Conservation (phyloP, 1,140 invertebrate species). For the Drosophila baimaii region DNA sequence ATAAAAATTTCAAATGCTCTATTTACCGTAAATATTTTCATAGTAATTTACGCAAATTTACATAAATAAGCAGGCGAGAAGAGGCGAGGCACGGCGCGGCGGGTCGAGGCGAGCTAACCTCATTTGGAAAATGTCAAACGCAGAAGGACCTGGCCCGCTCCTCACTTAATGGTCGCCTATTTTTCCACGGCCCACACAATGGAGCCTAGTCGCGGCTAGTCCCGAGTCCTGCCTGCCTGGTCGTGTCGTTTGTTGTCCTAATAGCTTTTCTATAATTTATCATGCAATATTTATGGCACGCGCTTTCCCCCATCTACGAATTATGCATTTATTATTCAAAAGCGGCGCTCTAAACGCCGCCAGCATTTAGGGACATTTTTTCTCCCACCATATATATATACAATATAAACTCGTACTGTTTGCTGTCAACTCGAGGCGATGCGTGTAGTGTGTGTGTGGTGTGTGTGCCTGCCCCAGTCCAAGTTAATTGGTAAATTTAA, state of each 20-base stretch:
- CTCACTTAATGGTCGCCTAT: slow-evolving; percentile 58
- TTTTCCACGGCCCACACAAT: slow-evolving; percentile 52
- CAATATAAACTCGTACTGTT: slow-evolving; percentile 4
- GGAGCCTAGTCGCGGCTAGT: slow-evolving; percentile 29
- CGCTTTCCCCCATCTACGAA: slow-evolving; percentile 80
- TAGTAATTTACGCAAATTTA: slow-evolving; percentile 80
- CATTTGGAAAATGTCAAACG: slow-evolving; percentile 81
- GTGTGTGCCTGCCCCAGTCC: slow-evolving; percentile 11
- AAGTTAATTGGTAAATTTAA: slow-evolving; percentile 82
- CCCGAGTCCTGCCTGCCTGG: slow-evolving; percentile 14
- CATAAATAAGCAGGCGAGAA: slow-evolving; percentile 67
- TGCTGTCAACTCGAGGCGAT: slow-evolving; percentile 23
- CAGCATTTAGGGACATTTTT: slow-evolving; percentile 67
- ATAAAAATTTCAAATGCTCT: slow-evolving; percentile 77
- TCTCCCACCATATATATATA: slow-evolving; percentile 3
- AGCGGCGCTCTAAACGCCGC: slow-evolving; percentile 62
- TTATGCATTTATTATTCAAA: slow-evolving; percentile 81
- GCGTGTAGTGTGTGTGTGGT: no score
- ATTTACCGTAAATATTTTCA: slow-evolving; percentile 81
- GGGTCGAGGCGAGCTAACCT: slow-evolving; percentile 50
- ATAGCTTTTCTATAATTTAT: slow-evolving; percentile 83
- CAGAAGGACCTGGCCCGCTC: slow-evolving; percentile 42
- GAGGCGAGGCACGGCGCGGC: not conserved
- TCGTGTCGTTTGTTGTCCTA: slow-evolving; percentile 74
- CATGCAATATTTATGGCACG: slow-evolving; percentile 80